Evolutionary conservation across 2,888 invertebrate genomes (phyloP).

Genomic region (Nymphalis c-album): DNA sequence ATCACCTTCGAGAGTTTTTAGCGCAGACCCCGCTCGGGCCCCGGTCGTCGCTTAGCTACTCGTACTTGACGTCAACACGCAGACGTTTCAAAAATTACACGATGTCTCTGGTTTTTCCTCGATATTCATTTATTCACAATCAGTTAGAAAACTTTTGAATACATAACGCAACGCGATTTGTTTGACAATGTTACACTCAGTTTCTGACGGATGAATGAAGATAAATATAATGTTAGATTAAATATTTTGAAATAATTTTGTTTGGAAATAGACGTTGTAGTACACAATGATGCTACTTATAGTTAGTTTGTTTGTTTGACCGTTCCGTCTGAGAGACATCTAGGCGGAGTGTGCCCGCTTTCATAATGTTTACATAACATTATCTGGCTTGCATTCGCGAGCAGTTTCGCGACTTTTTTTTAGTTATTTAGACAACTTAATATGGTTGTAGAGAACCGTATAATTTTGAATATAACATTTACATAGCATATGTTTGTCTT

Average conservation of each 20-base stretch:
- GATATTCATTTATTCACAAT: slow-evolving; percentile 13
- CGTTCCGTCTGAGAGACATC: slow-evolving; percentile 24
- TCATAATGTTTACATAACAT: slow-evolving; percentile 34
- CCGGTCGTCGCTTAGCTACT: slow-evolving; percentile 44
- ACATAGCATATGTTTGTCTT: neutral
- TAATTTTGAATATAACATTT: slow-evolving; percentile 13
- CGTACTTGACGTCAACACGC: slow-evolving; percentile 44
- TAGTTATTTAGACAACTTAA: neutral
- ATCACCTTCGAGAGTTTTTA: slow-evolving; percentile 61
- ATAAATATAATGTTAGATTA: neutral
- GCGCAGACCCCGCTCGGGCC: slow-evolving; percentile 46
- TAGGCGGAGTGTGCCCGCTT: slow-evolving; percentile 22
- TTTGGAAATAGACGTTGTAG: slow-evolving; percentile 16
- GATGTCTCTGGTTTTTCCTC: slow-evolving; percentile 10
- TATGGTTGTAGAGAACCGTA: slow-evolving; percentile 13
- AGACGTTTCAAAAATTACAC: slow-evolving; percentile 12
- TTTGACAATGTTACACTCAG: neutral
- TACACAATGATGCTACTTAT: slow-evolving; percentile 15
- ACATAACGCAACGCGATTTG: neutral
- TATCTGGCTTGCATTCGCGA: slow-evolving; percentile 24
- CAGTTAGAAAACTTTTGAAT: slow-evolving; percentile 7
- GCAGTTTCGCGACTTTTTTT: slow-evolving; percentile 24
- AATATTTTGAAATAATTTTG: neutral
- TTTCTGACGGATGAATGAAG: neutral
- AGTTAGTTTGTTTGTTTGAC: slow-evolving; percentile 17